Evolutionary conservation across 2,888 invertebrate species (phyloP).

Genomic region (Amphiduros pacificus): DNA sequence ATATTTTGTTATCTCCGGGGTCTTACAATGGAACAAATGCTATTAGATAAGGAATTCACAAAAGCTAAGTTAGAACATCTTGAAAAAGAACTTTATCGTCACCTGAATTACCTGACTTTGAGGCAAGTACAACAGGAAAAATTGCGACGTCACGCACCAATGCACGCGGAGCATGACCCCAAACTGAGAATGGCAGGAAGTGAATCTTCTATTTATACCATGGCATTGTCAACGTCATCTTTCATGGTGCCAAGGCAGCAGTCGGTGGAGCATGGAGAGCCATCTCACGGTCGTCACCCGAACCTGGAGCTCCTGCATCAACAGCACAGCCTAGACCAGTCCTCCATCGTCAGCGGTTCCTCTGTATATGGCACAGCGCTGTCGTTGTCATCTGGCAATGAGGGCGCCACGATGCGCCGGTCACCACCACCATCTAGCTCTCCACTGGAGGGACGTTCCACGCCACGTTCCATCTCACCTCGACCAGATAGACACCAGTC

Average conservation of each 20-base stretch:
- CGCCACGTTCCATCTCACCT: conserved; percentile 4
- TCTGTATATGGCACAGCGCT: conserved; percentile 31
- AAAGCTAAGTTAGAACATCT: conserved; percentile 32
- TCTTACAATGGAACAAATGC: conserved; percentile 29
- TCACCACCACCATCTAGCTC: conserved; percentile 13
- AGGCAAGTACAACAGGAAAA: conserved; percentile 23
- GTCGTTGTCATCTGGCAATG: conserved; percentile 26
- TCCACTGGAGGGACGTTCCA: conserved; percentile 10
- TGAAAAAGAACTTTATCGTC: conserved; percentile 31
- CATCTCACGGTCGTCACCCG: neutral
- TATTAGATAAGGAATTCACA: conserved; percentile 31
- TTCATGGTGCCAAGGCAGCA: conserved; percentile 19
- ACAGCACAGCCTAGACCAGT: conserved; percentile 27
- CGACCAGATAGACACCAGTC: neutral
- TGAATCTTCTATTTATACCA: conserved; percentile 28
- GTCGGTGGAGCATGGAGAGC: conserved; percentile 16
- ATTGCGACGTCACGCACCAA: conserved; percentile 1
- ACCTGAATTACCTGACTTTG: conserved; percentile 29
- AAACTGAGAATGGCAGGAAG: conserved; percentile 20
- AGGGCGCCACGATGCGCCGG: conserved; percentile 8
- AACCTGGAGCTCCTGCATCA: conserved; percentile 16
- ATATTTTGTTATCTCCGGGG: conserved; percentile 28
- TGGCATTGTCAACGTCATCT: conserved; percentile 28
- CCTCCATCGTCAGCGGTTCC: conserved; percentile 29
- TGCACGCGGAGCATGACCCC: conserved; percentile 3